These are phyloP conservation scores for Temnothorax nylanderi DNA, from an alignment of 1,140 invertebrate genomes.

Conservation along the genomic window DNA sequence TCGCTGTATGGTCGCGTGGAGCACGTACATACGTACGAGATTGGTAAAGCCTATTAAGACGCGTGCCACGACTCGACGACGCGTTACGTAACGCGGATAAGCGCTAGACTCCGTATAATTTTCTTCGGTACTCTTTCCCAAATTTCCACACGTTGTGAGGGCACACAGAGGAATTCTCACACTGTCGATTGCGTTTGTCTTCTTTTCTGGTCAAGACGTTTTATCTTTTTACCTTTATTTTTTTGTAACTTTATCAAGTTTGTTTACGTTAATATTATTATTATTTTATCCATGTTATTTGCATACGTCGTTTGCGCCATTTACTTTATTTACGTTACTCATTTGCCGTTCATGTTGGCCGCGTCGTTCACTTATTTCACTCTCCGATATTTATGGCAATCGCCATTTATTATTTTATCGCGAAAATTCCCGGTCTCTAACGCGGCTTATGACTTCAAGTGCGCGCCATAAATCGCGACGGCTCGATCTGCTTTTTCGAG, in stretches of 20 bases:
- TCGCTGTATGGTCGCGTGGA: neutral
- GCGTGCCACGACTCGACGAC: conserved; percentile 22
- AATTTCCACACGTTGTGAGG: conserved; percentile 4
- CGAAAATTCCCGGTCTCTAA: conserved; percentile 45
- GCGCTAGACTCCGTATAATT: conserved; percentile 1
- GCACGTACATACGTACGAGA: neutral
- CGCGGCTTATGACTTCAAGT: conserved; percentile 46
- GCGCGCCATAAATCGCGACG: conserved; percentile 42
- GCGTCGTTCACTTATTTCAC: conserved; percentile 1
- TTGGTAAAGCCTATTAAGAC: conserved; percentile 15
- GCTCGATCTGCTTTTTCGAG: conserved; percentile 43
- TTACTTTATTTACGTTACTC: neutral
- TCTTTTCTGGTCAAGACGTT: neutral
- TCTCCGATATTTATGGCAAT: conserved; percentile 20
- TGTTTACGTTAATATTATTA: neutral
- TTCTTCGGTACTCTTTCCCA: neutral
- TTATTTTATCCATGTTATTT: neutral
- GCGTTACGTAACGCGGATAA: conserved; percentile 14
- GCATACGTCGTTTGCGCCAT: neutral
- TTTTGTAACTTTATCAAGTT: neutral
- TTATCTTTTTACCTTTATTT: neutral
- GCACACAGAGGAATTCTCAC: neutral
- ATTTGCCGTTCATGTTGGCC: neutral
- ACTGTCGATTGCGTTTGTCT: neutral
- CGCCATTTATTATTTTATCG: conserved; percentile 36